Evolutionary conservation across 2,888 invertebrate genomes (phyloP).

Genomic region (Diarsia dahlii): DNA sequence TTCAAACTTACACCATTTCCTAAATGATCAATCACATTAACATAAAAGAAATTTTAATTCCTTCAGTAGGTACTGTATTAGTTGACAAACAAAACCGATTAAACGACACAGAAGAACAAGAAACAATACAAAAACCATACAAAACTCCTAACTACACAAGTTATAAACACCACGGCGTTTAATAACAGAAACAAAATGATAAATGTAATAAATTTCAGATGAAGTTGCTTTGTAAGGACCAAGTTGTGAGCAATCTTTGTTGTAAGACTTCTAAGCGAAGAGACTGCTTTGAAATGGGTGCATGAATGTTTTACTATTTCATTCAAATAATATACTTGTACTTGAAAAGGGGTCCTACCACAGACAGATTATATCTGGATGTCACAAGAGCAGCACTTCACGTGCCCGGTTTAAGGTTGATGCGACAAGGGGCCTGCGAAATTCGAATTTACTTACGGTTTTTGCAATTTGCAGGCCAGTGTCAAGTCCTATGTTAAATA

Average conservation of each 20-base stretch:
- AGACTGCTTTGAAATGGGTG: neutral
- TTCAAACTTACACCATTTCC: neutral
- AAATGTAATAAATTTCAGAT: constrained; percentile 46
- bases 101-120: neutral
- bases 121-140: constrained; percentile 26
- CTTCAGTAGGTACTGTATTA: neutral
- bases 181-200: constrained; percentile 47
- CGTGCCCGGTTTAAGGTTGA: neutral
- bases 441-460: no score
- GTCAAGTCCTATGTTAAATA: no score
- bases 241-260: constrained; percentile 22
- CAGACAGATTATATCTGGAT: no score
- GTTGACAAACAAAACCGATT: constrained; percentile 35
- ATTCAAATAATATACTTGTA: neutral
- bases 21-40: neutral
- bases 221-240: constrained; percentile 16
- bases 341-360: neutral
- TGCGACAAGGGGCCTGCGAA: no score
- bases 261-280: constrained; percentile 3
- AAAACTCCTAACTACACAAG: constrained; percentile 41
- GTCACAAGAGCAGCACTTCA: neutral
- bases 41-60: neutral
- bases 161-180: constrained; percentile 33
- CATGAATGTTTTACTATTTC: neutral
- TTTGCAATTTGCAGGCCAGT: no score